phyloP scores from a whole-genome alignment of 2,113 vertebrate genomes.

The Microtus pennsylvanicus region DNA sequence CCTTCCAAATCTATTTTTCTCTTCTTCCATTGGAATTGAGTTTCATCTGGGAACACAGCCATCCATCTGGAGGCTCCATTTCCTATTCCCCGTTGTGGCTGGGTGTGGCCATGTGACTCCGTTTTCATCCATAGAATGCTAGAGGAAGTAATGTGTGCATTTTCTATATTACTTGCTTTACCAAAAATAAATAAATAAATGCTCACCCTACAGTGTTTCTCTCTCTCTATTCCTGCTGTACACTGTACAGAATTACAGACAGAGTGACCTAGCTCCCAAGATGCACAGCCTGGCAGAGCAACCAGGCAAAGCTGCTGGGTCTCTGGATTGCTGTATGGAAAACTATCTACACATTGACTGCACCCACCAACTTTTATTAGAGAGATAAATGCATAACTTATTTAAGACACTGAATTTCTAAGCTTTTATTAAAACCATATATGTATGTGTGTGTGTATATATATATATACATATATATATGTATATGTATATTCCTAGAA shows the following conservation, averaged over 20 bases:
- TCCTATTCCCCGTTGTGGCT: conserved; percentile 52
- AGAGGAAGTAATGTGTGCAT: neutral
- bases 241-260: neutral
- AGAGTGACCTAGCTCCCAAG: neutral
- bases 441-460: neutral
- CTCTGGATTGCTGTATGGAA: neutral
- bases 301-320: neutral
- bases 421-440: neutral
- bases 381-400: neutral
- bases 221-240: neutral
- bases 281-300: neutral
- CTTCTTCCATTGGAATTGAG: conserved; percentile 54
- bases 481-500: neutral
- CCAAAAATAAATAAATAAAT: neutral
- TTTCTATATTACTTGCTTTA: neutral
- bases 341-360: neutral
- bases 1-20: conserved; percentile 53
- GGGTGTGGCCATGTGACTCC: neutral
- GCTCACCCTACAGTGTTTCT: neutral
- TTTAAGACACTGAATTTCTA: conserved; percentile 5
- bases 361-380: neutral
- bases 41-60: conserved; percentile 17
- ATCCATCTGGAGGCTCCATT: conserved; percentile 56
- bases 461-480: neutral
- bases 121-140: neutral